Evolutionary conservation across 2,888 invertebrate species (phyloP).

Genomic region (Rhabditoides inermis): DNA sequence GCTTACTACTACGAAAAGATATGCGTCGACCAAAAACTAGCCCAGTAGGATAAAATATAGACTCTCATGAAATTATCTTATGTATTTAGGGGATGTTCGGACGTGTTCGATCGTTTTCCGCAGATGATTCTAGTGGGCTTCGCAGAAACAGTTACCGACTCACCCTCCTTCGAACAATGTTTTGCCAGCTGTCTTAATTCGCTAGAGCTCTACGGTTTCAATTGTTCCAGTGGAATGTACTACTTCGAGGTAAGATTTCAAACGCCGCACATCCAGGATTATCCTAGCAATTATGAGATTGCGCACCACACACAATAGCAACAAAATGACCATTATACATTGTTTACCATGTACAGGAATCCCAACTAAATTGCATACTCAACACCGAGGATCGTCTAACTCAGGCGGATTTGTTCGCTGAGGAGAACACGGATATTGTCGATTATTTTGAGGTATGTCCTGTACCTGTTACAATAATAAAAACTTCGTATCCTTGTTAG

Average conservation of each 20-base stretch:
- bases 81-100: constrained; percentile 30
- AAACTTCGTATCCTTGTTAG: neutral
- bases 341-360: constrained; percentile 27
- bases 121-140: constrained; percentile 52
- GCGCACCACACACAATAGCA: neutral
- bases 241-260: constrained; percentile 43
- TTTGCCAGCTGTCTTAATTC: constrained; percentile 51
- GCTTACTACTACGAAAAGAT: constrained; percentile 49
- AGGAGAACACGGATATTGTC: constrained; percentile 50
- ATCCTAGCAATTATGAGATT: no score
- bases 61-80: neutral
- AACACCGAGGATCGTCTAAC: constrained; percentile 48
- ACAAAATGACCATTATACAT: neutral
- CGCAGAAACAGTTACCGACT: constrained; percentile 51
- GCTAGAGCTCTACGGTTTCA: constrained; percentile 45
- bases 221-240: constrained; percentile 50
- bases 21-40: constrained; percentile 38
- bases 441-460: constrained; percentile 51
- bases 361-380: constrained; percentile 49
- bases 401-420: constrained; percentile 43
- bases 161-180: constrained; percentile 49
- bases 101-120: constrained; percentile 43
- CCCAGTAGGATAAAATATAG: constrained; percentile 9
- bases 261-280: neutral
- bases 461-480: neutral